A percentile compares a stretch with the other conserved stretches of the same genome.
These are phyloP conservation scores for Ammospiza maritima DNA, from an alignment of 2,797 vertebrate species.

Conservation along the genomic window DNA sequence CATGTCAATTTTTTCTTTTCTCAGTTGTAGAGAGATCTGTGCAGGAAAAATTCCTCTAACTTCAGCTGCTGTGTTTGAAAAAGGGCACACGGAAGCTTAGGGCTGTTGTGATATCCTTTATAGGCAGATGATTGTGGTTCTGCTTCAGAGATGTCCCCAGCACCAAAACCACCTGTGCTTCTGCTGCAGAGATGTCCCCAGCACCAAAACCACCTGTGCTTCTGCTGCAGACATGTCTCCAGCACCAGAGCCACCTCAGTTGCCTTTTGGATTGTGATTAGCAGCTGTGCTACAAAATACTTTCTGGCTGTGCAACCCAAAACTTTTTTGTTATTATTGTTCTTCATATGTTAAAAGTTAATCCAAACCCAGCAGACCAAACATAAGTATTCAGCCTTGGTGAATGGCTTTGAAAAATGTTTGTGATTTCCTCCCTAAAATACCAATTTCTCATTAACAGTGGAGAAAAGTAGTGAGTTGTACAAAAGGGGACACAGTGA, in stretches of 20 bases:
- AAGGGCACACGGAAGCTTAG: background rate
- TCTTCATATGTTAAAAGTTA: background rate
- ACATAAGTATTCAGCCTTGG: background rate
- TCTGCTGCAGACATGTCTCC: background rate
- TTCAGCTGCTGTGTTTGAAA: background rate
- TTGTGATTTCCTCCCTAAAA: background rate
- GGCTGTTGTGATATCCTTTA: background rate
- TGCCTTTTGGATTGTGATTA: background rate
- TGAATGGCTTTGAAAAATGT: background rate
- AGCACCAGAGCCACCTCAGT: background rate
- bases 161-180: background rate
- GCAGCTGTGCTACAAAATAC: background rate
- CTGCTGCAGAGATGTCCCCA: background rate
- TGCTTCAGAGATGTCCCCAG: background rate
- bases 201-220: background rate
- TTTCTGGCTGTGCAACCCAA: background rate
- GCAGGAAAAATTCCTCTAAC: background rate
- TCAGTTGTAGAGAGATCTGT: background rate
- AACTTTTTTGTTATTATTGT: background rate
- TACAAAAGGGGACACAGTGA: background rate
- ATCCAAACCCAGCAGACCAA: background rate
- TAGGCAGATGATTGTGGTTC: background rate
- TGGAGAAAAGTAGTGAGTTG: background rate
- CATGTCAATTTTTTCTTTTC: background rate
- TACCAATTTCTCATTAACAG: background rate